Conservation (phyloP, 1,140 invertebrate genomes). For the Drosophila virilis region DNA sequence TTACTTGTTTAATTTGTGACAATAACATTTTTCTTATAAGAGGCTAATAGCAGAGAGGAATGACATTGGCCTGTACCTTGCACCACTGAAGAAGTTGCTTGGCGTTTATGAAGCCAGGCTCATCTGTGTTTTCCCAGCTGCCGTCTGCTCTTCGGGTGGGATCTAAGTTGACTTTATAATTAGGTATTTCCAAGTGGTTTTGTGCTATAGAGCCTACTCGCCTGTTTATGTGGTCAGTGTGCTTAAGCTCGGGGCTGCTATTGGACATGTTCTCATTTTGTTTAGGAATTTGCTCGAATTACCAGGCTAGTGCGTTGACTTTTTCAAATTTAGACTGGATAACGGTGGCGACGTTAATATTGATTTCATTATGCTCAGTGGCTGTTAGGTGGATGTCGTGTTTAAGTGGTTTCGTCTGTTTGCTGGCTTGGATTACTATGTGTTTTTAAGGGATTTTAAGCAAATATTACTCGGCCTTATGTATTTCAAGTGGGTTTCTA, state of each 20-base stretch:
- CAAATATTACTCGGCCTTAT: no score
- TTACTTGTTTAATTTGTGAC: constrained; percentile 2
- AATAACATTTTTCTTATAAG: background rate
- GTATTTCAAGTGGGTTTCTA: no score
- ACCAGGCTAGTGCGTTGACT: constrained; percentile 18
- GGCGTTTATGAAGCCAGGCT: constrained; percentile 5
- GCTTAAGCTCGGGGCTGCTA: background rate
- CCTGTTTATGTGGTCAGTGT: background rate
- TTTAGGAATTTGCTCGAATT: constrained; percentile 6
- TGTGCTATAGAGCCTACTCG: no score
- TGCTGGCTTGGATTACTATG: no score
- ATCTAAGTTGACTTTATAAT: background rate
- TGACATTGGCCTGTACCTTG: constrained; percentile 24
- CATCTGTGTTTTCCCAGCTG: constrained; percentile 1
- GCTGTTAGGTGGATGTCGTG: background rate
- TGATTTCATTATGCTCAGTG: background rate
- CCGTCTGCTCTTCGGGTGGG: background rate
- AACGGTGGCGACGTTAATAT: background rate
- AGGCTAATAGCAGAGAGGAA: constrained; percentile 11
- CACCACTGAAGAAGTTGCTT: background rate
- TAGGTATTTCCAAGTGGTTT: background rate
- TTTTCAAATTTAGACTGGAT: background rate
- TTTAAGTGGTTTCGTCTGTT: background rate
- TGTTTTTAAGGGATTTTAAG: no score
- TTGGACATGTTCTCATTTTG: constrained; percentile 4